These are phyloP conservation scores for Drosophila acutilabella DNA, from an alignment of 2,888 invertebrate genomes.

Conservation along the genomic window DNA sequence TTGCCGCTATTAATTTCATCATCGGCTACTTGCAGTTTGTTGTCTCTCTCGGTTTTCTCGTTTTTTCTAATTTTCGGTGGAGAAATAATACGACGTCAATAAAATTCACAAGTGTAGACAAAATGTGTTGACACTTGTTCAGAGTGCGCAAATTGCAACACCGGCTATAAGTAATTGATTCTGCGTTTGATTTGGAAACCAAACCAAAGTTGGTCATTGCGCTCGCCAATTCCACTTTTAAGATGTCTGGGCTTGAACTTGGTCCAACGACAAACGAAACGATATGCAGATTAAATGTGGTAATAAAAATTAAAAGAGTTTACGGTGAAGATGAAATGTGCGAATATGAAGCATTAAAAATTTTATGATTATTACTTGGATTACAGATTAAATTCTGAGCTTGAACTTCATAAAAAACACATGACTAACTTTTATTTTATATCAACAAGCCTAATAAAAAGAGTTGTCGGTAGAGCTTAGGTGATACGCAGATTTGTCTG, in stretches of 20 bases:
- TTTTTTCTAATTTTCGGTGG: constrained; percentile 31
- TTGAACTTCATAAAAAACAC: not conserved
- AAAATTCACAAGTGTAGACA: constrained; percentile 46
- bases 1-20: constrained; percentile 55
- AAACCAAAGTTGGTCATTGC: constrained; percentile 6
- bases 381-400: not conserved
- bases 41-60: constrained; percentile 37
- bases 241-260: constrained; percentile 41
- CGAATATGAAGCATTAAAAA: too few relatives aligned
- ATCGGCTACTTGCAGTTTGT: constrained; percentile 41
- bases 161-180: constrained; percentile 30
- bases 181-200: constrained; percentile 24
- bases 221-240: not conserved
- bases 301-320: too few relatives aligned
- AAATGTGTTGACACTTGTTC: constrained; percentile 62
- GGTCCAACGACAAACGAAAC: not conserved
- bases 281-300: not conserved
- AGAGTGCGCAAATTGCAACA: constrained; percentile 47
- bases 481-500: too few relatives aligned
- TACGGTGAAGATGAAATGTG: not conserved
- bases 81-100: constrained; percentile 56
- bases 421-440: too few relatives aligned
- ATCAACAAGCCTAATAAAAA: too few relatives aligned
- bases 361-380: not conserved
- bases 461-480: too few relatives aligned